A percentile compares a stretch with the other conserved stretches of the same genome.
Evolutionary conservation across 2,888 invertebrate genomes (phyloP).

Genomic region (Chydorus sphaericus): DNA sequence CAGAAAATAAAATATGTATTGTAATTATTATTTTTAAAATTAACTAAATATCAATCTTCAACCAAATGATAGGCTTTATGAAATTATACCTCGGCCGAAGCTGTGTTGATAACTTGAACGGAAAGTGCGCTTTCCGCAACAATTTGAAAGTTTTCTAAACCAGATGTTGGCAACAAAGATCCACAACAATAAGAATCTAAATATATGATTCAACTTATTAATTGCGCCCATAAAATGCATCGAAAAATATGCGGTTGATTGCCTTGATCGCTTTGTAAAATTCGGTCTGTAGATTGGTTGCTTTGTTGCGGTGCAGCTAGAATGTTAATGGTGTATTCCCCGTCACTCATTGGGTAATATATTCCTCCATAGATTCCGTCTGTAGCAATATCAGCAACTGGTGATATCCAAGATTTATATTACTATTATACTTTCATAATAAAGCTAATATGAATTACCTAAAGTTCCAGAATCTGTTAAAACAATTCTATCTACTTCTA

Average conservation of each 20-base stretch:
- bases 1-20: neutral
- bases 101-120: neutral
- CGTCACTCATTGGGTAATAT: neutral
- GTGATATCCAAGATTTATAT: neutral
- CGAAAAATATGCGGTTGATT: neutral
- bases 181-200: conserved; percentile 1
- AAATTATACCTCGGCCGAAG: neutral
- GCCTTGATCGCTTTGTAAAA: neutral
- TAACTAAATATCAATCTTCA: neutral
- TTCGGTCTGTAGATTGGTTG: too few species aligned
- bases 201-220: neutral
- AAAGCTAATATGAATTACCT: neutral
- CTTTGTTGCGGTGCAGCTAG: too few species aligned
- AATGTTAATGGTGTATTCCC: neutral
- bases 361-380: neutral
- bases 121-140: neutral
- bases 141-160: neutral
- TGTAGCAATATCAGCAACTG: neutral
- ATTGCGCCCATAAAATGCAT: neutral
- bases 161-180: neutral
- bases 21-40: neutral
- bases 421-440: too few species aligned
- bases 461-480: neutral
- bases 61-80: too few species aligned
- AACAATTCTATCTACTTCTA: neutral